Evolutionary conservation across 2,113 vertebrate species (phyloP).

Genomic region (Oryzias javanicus): DNA sequence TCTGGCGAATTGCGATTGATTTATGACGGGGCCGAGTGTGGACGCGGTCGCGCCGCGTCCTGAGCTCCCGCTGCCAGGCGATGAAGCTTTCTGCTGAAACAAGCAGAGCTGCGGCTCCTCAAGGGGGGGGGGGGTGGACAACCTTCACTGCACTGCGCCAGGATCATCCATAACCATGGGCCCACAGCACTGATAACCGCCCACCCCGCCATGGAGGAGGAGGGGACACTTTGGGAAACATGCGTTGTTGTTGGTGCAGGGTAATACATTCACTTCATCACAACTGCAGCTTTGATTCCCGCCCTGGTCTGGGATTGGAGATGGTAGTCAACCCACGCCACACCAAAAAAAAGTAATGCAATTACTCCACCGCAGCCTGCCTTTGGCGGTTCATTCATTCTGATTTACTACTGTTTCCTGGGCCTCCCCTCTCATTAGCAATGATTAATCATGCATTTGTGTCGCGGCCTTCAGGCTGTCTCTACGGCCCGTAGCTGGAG

Average conservation of each 20-base stretch:
- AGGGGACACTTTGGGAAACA: constrained; percentile 7
- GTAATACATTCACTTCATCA: constrained; percentile 64
- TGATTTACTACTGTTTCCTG: constrained; percentile 66
- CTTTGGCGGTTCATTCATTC: constrained; percentile 71
- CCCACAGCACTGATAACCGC: constrained; percentile 49
- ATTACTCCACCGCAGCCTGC: constrained; percentile 54
- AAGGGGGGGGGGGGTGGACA: constrained; percentile 31
- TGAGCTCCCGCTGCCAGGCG: constrained; percentile 39
- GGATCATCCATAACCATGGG: constrained; percentile 67
- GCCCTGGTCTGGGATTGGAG: constrained; percentile 59
- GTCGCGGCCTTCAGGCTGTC: constrained; percentile 39
- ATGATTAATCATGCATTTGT: constrained; percentile 67
- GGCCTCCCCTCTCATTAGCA: constrained; percentile 69
- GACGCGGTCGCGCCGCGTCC: constrained; percentile 53
- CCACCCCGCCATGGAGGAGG: constrained; percentile 26
- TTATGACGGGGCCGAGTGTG: constrained; percentile 44
- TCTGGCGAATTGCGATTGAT: constrained; percentile 66
- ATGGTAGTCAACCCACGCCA: constrained; percentile 14
- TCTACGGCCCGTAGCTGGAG: background rate
- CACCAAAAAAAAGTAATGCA: constrained; percentile 49
- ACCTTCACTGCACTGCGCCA: constrained; percentile 33
- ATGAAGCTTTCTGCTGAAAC: constrained; percentile 68
- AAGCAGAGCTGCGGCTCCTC: constrained; percentile 54
- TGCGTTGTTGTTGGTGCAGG: constrained; percentile 36
- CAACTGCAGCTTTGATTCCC: constrained; percentile 59